Evolutionary conservation across 2,113 vertebrate genomes (phyloP).

Genomic region (Macrotus californicus): DNA sequence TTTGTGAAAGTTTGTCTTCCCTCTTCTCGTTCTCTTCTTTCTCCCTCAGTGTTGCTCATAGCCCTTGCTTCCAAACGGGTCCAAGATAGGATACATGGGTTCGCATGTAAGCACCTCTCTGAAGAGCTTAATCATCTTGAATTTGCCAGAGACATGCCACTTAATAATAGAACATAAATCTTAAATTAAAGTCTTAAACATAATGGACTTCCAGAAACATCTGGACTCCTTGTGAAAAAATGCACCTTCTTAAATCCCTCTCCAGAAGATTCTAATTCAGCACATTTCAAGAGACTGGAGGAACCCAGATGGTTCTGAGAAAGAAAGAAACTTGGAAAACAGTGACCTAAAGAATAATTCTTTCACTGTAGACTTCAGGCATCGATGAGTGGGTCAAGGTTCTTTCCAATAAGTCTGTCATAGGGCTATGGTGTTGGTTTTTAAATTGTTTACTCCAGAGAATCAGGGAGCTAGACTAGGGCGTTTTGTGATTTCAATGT

Average conservation of each 20-base stretch:
- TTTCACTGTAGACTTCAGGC: neutral
- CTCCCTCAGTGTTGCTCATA: neutral
- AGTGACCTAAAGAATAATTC: neutral
- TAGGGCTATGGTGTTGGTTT: neutral
- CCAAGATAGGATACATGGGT: neutral
- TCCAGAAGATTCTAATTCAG: neutral
- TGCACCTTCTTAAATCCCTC: neutral
- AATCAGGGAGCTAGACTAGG: neutral
- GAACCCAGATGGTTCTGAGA: neutral
- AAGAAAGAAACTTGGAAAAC: neutral
- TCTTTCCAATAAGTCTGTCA: slow-evolving; percentile 11
- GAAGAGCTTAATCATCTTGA: neutral
- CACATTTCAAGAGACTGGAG: neutral
- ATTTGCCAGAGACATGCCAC: neutral
- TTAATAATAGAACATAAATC: neutral
- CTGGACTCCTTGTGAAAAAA: slow-evolving; percentile 11
- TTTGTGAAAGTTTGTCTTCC: neutral
- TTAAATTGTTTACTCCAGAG: slow-evolving; percentile 6
- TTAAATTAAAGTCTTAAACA: neutral
- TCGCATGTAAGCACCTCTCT: neutral
- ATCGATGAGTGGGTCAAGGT: neutral
- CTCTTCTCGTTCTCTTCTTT: neutral
- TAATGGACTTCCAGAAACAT: neutral
- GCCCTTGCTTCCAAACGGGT: neutral
- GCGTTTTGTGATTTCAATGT: neutral